Evolutionary conservation across 2,888 invertebrate species (phyloP).

Genomic region (Chloroclysta siterata): DNA sequence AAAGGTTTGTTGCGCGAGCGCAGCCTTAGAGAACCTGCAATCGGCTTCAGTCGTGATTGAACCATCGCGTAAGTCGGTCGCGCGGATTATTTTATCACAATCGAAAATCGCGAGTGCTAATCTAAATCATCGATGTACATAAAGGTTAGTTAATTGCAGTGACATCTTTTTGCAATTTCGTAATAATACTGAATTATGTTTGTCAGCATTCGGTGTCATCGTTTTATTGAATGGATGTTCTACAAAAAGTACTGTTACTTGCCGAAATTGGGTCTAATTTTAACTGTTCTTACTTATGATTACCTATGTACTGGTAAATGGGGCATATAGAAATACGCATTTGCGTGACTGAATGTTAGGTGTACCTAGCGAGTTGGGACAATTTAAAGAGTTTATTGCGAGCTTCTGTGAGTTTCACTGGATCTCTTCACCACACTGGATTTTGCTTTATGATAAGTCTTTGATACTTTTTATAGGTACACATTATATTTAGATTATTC

Average conservation of each 20-base stretch:
- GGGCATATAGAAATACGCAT: conserved; percentile 9
- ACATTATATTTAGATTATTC: no score
- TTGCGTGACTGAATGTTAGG: conserved; percentile 4
- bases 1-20: conserved; percentile 42
- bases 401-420: background rate
- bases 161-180: conserved; percentile 18
- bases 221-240: conserved; percentile 1
- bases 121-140: conserved; percentile 21
- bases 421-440: background rate
- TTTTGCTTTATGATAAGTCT: background rate
- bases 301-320: conserved; percentile 6
- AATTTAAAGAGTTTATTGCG: background rate
- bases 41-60: conserved; percentile 45
- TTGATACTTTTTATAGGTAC: no score
- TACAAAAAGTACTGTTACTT: conserved; percentile 20
- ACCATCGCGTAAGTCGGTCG: conserved; percentile 43
- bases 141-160: conserved; percentile 39
- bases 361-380: background rate
- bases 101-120: conserved; percentile 34
- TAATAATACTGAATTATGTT: conserved; percentile 5
- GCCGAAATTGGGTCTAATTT: conserved; percentile 20
- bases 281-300: conserved; percentile 23
- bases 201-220: background rate
- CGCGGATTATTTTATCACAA: conserved; percentile 5
- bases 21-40: conserved; percentile 32